Evolutionary conservation across 2,888 invertebrate species (phyloP), one percentile per base, ranked within the genome.

Genomic region (Macrosoma leucophasiata): DNA sequence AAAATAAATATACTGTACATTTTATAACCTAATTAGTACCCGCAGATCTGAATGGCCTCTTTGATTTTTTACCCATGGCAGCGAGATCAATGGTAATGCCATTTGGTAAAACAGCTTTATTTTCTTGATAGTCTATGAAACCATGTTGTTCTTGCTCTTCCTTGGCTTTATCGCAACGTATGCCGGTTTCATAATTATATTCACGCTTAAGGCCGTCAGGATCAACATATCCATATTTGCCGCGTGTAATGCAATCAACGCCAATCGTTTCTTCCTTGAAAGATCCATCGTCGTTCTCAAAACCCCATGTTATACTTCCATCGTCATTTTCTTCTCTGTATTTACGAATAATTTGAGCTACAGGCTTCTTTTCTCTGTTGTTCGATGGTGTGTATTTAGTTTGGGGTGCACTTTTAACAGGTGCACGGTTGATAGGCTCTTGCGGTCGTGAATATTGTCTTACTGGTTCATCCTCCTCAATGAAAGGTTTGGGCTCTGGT

Each of bases 251-350:
- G 55, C 92, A 92, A 66, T 94, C 92, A 7, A 87, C 81, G 24
- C 94, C 94, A 49, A 94, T 91, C 5, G 89, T 87, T 77, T 94
- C 94, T 63, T 94, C 94, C 62, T 94, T 94, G 71, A 91, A 94
- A 2, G 92, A 91, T 12, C 94, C 94, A 56, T 94, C 94, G 52
- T 94, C 94, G 62, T 94, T 94, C 69, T 94, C 94, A 58, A 91
- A 94, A 28, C 94, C 94, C 94, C 94, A 94, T 0, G 91, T 91
- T 52, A 94, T 94, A 60, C 91, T 93, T 21, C 93, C 93, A 50
- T 92, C 92, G 13, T 87, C 85, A 57, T 93, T 92, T 64, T 94
- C 93, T 23, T 93, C 93, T 30, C 91, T 88, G 77, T 89, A 94
- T 60, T 89, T 89, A 33, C 89, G 84, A 44, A 88, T 75, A 41